These are phyloP conservation scores for Phoenicopterus ruber DNA, from an alignment of 2,113 vertebrate genomes.

Conservation along the genomic window DNA sequence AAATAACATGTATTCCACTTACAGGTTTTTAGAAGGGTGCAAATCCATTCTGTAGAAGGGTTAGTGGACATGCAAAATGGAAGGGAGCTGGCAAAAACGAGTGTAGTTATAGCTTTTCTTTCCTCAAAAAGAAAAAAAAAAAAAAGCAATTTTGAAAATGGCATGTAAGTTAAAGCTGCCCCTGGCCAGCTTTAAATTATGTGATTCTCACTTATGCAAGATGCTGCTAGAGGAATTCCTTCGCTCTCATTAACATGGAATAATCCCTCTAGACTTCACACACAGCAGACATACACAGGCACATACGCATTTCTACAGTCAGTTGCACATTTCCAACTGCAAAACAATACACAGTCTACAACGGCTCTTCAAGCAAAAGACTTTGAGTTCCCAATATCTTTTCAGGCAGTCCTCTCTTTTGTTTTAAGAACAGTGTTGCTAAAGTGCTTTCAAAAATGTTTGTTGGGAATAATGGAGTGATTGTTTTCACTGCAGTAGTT, in stretches of 20 bases:
- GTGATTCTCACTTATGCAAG: slow-evolving; percentile 69
- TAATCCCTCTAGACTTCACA: slow-evolving; percentile 70
- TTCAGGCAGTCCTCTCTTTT: not conserved
- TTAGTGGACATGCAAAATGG: not conserved
- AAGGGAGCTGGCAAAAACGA: not conserved
- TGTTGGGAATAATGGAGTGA: not conserved
- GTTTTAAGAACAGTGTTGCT: not conserved
- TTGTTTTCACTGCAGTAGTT: not conserved
- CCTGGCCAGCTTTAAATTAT: slow-evolving; percentile 70
- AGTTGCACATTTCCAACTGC: slow-evolving; percentile 20
- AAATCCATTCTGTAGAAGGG: not conserved
- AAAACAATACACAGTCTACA: not conserved
- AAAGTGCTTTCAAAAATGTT: not conserved
- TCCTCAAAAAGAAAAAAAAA: not conserved
- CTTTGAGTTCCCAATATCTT: not conserved
- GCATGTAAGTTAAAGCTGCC: slow-evolving; percentile 45
- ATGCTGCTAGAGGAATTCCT: slow-evolving; percentile 67
- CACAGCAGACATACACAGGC: slow-evolving; percentile 57
- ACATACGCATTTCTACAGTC: slow-evolving; percentile 37
- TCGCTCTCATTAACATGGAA: slow-evolving; percentile 71
- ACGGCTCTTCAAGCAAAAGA: not conserved
- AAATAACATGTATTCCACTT: slow-evolving; percentile 18
- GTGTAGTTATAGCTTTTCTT: not conserved
- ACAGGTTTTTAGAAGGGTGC: not conserved
- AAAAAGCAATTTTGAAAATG: slow-evolving; percentile 47